These are phyloP conservation scores for Oryzias woworae DNA, from an alignment of 2,113 vertebrate genomes.

Conservation along the genomic window DNA sequence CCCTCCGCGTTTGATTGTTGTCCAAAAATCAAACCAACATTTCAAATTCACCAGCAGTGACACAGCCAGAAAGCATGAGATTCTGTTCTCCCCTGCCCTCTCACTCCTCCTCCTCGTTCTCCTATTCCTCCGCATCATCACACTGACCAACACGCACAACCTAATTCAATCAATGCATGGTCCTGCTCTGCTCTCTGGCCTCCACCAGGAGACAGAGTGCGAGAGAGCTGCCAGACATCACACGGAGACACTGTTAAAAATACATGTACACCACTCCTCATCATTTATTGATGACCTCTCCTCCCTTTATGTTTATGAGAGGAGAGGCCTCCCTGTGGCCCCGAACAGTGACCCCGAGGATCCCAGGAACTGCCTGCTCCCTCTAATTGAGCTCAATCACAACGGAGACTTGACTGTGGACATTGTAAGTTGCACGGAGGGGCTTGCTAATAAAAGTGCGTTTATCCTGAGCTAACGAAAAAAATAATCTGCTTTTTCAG, in stretches of 20 bases:
- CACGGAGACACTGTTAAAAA: constrained; percentile 78
- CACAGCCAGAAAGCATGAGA: constrained; percentile 17
- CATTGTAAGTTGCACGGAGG: constrained; percentile 31
- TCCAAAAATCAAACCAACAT: no score
- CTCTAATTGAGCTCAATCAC: constrained; percentile 70
- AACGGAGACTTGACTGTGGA: constrained; percentile 56
- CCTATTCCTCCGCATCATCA: constrained; percentile 8
- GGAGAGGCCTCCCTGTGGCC: constrained; percentile 64
- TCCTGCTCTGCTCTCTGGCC: constrained; percentile 66
- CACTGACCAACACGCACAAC: no score
- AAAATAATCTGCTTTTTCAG: not conserved
- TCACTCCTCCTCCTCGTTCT: constrained; percentile 5
- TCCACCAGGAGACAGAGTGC: constrained; percentile 61
- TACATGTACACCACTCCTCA: constrained; percentile 82
- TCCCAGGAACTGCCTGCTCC: constrained; percentile 72
- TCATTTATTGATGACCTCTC: constrained; percentile 80
- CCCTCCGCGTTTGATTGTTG: no score
- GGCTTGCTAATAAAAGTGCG: constrained; percentile 44
- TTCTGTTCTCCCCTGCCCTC: constrained; percentile 28
- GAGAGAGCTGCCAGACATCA: constrained; percentile 77
- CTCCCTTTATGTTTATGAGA: constrained; percentile 82
- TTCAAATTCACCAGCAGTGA: constrained; percentile 10
- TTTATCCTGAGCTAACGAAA: constrained; percentile 7
- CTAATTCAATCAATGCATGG: constrained; percentile 21
- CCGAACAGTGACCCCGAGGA: constrained; percentile 67